Base-by-base conservation (phyloP, 2,113 vertebrate genomes). In the Leucopternis melanops region DNA sequence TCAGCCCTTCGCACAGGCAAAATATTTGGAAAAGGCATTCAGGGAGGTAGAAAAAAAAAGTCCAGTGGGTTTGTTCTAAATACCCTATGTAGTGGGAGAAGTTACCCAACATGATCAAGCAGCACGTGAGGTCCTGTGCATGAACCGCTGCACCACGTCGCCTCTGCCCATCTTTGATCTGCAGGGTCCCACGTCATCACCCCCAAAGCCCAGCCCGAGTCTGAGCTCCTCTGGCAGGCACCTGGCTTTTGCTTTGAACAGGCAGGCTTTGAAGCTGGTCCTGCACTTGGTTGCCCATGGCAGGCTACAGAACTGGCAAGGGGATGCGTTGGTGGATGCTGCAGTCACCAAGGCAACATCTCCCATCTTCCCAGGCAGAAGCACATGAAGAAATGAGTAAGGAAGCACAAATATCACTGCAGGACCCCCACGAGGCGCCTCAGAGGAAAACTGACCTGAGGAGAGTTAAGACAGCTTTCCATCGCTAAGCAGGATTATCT, bases 391-490 rank as follows among this genome's bases (percentile, higher is more conserved):
- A 88, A 73, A 78, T 38, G 16, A 45, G 25, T 50, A 54, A 23
- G 59, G 47, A 62, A 67, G 32, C 50, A 72, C 36, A 65, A 40
- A 38, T 78, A 91, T 25, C 40, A 49, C 63, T 8, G 26, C 57
- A 92, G 25, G 80, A 84, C 38, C 50, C 49, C 55, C 40, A 32
- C 0, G 8, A 84, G 26, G 47, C 10, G 21, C 82, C 94, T 90
- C 88, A 23, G 84, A 94, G 62, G 57, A 86, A 91, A 91, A 94
- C 54, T 44, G 91, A 85, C 67, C 89, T 13, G 34, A 87, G 50
- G 32, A 88, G 89, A 80, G 85, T 66, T 86, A 97, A 97, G 87
- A 57, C 62, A 95, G 94, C 94, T 95, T 97, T 85, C 92, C 74
- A 70, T 27, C 23, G 0, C 89, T 95, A 97, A 95, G 91, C 62